Percentiles rank a stretch among this genome's conserved stretches.
These are phyloP conservation scores for Stichodactyla helianthus DNA, from an alignment of 64 coral and sea anemone genomes.

Conservation along the genomic window DNA sequence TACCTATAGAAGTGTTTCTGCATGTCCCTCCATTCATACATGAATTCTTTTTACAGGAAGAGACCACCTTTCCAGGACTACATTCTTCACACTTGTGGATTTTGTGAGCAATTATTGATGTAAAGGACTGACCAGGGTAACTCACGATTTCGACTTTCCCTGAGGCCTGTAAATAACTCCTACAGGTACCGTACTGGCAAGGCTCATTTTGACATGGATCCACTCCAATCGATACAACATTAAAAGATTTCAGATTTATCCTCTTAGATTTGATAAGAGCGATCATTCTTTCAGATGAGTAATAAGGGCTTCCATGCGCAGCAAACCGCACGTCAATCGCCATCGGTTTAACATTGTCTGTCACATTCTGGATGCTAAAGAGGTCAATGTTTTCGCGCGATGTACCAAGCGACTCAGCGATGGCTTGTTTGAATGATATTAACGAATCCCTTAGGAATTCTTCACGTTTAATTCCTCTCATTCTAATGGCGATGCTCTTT, in stretches of 20 bases:
- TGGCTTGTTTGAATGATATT: conserved; percentile 44
- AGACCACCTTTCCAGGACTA: not conserved
- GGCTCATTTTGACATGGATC: conserved; percentile 76
- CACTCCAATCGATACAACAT: conserved; percentile 59
- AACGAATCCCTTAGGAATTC: conserved; percentile 39
- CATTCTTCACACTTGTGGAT: conserved; percentile 64
- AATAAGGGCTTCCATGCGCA: conserved; percentile 92
- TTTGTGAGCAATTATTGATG: conserved; percentile 50
- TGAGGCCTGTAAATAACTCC: conserved; percentile 31
- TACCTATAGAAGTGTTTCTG: conserved; percentile 64
- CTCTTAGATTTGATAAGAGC: conserved; percentile 51
- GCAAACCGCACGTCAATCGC: conserved; percentile 74
- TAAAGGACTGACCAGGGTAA: conserved; percentile 43
- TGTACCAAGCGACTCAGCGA: conserved; percentile 55
- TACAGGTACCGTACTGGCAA: conserved; percentile 61
- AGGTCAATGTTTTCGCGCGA: conserved; percentile 60
- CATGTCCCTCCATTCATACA: conserved; percentile 93
- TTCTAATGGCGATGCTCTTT: conserved; percentile 71
- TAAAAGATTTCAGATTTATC: conserved; percentile 13
- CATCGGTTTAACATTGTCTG: not conserved
- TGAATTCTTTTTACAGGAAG: conserved; percentile 10
- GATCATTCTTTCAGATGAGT: conserved; percentile 68
- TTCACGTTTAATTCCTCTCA: conserved; percentile 21
- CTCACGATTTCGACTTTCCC: conserved; percentile 61
- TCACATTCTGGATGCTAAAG: conserved; percentile 67